Evolutionary conservation across 2,797 vertebrate genomes (phyloP).

Genomic region (Crocodylus rhombifer): DNA sequence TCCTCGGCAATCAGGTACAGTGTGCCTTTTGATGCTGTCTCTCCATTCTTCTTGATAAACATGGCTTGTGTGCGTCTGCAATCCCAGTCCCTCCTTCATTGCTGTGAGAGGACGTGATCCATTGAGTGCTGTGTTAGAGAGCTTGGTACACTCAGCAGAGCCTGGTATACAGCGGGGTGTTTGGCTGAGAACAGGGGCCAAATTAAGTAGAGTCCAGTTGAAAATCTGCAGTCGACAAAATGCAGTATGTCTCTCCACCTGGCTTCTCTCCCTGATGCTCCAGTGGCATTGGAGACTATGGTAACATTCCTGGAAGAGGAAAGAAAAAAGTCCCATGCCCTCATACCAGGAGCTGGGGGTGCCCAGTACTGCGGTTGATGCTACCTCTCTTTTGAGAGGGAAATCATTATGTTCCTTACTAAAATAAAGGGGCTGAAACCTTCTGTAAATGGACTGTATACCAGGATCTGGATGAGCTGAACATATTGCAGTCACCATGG

Average conservation of each 20-base stretch:
- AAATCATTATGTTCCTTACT: fast-evolving
- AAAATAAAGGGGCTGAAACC: fast-evolving
- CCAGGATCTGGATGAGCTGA: slow-evolving; percentile 62
- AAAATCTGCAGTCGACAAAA: slow-evolving; percentile 11
- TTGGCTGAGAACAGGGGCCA: neutral
- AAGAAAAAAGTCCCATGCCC: neutral
- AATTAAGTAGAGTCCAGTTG: neutral
- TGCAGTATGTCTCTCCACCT: neutral
- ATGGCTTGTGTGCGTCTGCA: slow-evolving; percentile 66
- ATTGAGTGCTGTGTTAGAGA: slow-evolving; percentile 63
- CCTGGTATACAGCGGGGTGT: slow-evolving; percentile 34
- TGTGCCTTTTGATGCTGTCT: slow-evolving; percentile 79
- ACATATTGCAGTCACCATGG: neutral
- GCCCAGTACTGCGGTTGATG: neutral
- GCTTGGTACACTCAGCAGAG: slow-evolving; percentile 71
- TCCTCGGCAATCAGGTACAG: slow-evolving; percentile 99
- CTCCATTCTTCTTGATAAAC: slow-evolving; percentile 52
- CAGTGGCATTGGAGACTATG: neutral
- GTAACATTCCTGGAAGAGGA: neutral
- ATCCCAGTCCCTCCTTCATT: slow-evolving; percentile 67
- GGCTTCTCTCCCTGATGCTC: neutral
- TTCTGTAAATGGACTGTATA: slow-evolving; percentile 11
- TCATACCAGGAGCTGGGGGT: neutral
- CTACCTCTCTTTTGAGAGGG: neutral
- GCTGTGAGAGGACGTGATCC: slow-evolving; percentile 65